phyloP scores from a whole-genome alignment of 2,113 vertebrate species.

The Hymenochirus boettgeri region DNA sequence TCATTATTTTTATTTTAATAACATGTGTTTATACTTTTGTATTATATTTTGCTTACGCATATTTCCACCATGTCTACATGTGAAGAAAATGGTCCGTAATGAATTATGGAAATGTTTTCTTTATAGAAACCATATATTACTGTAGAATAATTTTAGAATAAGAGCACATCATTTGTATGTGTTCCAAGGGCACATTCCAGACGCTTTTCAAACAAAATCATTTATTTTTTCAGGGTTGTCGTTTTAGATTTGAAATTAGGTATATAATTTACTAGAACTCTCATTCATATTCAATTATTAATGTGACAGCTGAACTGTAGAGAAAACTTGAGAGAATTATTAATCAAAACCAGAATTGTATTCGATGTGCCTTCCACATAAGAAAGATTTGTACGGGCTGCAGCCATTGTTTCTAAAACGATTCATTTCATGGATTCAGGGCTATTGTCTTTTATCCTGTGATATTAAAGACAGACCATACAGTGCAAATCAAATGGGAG shows the following conservation, averaged over 20 bases:
- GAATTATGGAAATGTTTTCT: constrained; percentile 25
- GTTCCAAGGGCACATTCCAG: constrained; percentile 19
- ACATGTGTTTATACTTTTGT: rapidly evolving
- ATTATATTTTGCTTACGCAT: constrained; percentile 6
- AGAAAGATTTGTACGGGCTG: constrained; percentile 47
- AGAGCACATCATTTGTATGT: constrained; percentile 35
- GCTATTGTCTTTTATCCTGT: constrained; percentile 52
- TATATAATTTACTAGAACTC: constrained; percentile 42
- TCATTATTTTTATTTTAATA: not conserved
- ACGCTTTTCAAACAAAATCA: constrained; percentile 38
- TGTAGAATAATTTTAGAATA: constrained; percentile 27
- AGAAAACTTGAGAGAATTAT: constrained; percentile 42
- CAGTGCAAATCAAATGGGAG: no score
- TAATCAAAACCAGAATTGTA: constrained; percentile 44
- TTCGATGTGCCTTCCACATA: constrained; percentile 38
- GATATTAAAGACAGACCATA: constrained; percentile 49
- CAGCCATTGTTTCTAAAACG: constrained; percentile 56
- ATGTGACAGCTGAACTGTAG: constrained; percentile 42
- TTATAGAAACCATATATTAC: constrained; percentile 13
- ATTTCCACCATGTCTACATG: not conserved
- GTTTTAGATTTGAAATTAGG: constrained; percentile 40
- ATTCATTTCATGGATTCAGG: constrained; percentile 52
- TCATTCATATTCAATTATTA: constrained; percentile 42
- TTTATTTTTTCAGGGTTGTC: constrained; percentile 39
- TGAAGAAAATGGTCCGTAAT: constrained; percentile 10